Conservation (phyloP, 64 coral and sea anemone genomes). For the Montipora capricornis region DNA sequence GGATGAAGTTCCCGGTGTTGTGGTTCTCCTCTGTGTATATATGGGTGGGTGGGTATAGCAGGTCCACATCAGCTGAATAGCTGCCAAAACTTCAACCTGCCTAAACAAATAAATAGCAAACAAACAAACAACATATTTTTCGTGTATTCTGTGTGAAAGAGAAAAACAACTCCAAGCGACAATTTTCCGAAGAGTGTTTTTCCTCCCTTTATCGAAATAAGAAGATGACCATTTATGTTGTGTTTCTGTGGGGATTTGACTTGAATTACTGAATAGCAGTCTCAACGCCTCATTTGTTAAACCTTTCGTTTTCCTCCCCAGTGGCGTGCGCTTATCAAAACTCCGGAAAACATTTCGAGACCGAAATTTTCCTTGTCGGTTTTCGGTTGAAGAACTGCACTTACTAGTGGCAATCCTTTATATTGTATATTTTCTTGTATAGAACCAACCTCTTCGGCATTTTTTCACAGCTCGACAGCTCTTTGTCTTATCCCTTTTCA, state of each 20-base stretch:
- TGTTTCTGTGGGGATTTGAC: conserved; percentile 29
- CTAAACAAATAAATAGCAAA: too few species aligned
- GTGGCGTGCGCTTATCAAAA: conserved; percentile 20
- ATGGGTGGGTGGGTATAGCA: too few species aligned
- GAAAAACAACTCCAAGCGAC: conserved; percentile 31
- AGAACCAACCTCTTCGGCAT: conserved; percentile 10
- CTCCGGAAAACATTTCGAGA: conserved; percentile 3
- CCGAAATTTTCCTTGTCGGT: conserved; percentile 30
- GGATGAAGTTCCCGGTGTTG: too few species aligned
- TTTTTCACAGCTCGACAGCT: conserved; percentile 26
- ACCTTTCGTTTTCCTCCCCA: neutral
- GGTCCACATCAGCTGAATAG: too few species aligned
- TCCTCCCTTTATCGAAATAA: conserved; percentile 1
- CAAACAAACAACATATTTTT: neutral
- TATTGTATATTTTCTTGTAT: neutral
- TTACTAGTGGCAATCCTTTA: conserved; percentile 20
- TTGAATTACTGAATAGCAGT: conserved; percentile 33
- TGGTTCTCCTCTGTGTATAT: too few species aligned
- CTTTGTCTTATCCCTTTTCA: conserved; percentile 39
- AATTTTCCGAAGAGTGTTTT: conserved; percentile 19
- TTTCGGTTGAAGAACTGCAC: conserved; percentile 29
- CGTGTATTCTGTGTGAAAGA: conserved; percentile 25
- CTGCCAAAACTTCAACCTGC: too few species aligned
- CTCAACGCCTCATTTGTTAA: neutral
- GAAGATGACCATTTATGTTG: conserved; percentile 8